Evolutionary conservation across 2,888 invertebrate species (phyloP).

Genomic region (Lithodes maja): DNA sequence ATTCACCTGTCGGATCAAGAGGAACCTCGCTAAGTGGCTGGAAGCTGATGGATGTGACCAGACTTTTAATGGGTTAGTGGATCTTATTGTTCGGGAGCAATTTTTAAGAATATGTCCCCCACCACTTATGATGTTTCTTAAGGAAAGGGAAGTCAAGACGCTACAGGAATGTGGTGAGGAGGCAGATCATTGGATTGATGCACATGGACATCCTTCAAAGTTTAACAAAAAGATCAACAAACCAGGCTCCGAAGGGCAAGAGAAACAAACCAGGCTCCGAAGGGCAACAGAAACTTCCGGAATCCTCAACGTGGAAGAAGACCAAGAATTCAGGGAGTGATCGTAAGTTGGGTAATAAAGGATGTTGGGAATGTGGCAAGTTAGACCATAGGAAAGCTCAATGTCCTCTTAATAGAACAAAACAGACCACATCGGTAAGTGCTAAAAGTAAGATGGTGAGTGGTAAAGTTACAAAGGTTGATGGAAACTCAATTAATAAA

Average conservation of each 20-base stretch:
- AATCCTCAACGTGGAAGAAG: too few species aligned
- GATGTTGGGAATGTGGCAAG: not conserved
- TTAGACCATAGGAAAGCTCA: not conserved
- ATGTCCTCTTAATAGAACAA: not conserved
- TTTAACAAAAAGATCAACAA: not conserved
- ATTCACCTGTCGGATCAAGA: not conserved
- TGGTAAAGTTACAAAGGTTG: not conserved
- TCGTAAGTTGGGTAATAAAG: too few species aligned
- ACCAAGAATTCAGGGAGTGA: too few species aligned
- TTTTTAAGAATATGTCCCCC: not conserved
- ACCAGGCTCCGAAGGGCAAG: too few species aligned
- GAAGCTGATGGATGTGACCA: not conserved
- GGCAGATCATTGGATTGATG: not conserved
- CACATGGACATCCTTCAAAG: not conserved
- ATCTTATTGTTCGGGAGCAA: not conserved
- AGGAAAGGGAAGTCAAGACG: not conserved
- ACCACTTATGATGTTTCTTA: not conserved
- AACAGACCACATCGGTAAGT: too few species aligned
- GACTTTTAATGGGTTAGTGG: too few species aligned
- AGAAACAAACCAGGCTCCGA: not conserved
- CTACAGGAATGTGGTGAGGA: not conserved
- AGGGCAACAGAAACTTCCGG: too few species aligned
- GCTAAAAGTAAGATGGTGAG: too few species aligned
- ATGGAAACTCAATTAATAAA: rapidly evolving
- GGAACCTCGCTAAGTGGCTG: not conserved